Conservation (phyloP, 1,140 invertebrate genomes). For the Rhagoletis zephyria region DNA sequence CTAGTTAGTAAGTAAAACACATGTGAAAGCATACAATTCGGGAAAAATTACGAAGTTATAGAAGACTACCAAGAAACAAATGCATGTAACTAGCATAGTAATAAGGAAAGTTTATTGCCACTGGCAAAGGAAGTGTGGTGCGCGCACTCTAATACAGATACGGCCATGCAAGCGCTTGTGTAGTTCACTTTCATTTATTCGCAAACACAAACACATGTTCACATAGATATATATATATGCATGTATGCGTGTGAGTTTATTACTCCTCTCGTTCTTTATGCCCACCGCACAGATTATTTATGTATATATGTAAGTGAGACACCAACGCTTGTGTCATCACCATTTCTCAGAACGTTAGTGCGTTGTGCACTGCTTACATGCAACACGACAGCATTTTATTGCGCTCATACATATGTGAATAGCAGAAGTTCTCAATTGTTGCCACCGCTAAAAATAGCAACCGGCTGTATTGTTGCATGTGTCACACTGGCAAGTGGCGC, state of each 20-base stretch:
- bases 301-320: neutral
- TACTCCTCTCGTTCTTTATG: neutral
- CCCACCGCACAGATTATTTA: neutral
- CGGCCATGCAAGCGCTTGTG: too few species aligned
- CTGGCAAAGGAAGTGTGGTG: neutral
- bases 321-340: neutral
- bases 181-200: too few species aligned
- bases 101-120: conserved; percentile 31
- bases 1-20: neutral
- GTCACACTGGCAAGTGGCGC: neutral
- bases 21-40: neutral
- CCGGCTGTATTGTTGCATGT: neutral
- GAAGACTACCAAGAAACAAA: too few species aligned
- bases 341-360: neutral
- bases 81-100: neutral
- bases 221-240: neutral
- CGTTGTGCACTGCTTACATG: neutral
- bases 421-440: neutral
- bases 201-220: neutral
- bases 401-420: neutral
- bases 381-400: neutral
- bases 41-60: conserved; percentile 9
- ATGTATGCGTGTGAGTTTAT: neutral
- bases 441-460: neutral
- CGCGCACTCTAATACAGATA: neutral